Evolutionary conservation across 2,888 invertebrate genomes (phyloP), one percentile per base, ranked within the genome.

Genomic region (Iselma pallidipennis): DNA sequence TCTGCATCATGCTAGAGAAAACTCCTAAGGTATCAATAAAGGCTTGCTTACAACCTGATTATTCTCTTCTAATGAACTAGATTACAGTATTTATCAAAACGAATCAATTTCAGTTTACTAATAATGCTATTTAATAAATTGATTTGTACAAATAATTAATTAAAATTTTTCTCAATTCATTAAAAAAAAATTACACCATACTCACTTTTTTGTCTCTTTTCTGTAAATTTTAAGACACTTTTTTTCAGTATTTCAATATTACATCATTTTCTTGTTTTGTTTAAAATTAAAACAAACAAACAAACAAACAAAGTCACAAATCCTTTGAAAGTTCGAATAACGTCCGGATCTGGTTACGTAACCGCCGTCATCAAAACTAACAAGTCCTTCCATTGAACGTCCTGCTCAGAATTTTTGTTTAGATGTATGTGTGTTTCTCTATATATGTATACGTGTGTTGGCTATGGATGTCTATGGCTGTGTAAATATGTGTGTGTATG

Each of bases 331-430:
- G 45, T 45, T 45, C 21, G 19, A 23, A 19, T 45, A 23, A 12
- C 19, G 45, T 45, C 45, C 45, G 21, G 52, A 33, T 33, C 52
- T 33, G 21, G 31, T 63, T 63, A 53, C 53, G 56, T 63, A 63
- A 63, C 59, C 57, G 29, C 56, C 63, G 53, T 31, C 52, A 21
- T 45, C 45, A 4, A 4, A 19, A 55, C 54, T 60, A 60, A 60
- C 60, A 60, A 63, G 59, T 63, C 59, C 57, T 60, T 63, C 45
- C 60, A 63, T 63, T 57, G 58, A 57, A 9, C 12, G 4, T 26
- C 25, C 53, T 25, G 2, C n/a, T n/a, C 52, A 10, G 12, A 31
- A 10, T 21, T 31, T 9, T 1, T 9, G 9, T 4, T 9, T 7
- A 10, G 25, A 49, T 55, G 5, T 21, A 28, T 26, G 25, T 26